Evolutionary conservation across 2,888 invertebrate genomes (phyloP).

Genomic region (Pachymerium ferrugineum): DNA sequence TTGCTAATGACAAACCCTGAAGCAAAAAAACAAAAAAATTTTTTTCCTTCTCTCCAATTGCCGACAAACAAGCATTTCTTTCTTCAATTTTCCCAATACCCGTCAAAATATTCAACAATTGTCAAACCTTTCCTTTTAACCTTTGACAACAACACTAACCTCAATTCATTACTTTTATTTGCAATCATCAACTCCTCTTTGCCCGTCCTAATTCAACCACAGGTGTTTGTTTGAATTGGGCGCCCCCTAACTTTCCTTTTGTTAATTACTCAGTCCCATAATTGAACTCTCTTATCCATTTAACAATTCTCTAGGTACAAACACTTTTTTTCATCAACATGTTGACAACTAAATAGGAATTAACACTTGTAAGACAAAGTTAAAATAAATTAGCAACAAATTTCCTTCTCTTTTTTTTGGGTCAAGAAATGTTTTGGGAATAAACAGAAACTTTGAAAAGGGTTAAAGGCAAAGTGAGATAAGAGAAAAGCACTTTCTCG

Average conservation of each 20-base stretch:
- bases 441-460: background rate
- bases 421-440: no score
- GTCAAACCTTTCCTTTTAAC: background rate
- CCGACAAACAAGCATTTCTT: no score
- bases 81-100: no score
- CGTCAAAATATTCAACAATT: no score
- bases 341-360: background rate
- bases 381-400: no score
- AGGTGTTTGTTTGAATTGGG: background rate
- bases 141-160: background rate
- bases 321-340: background rate
- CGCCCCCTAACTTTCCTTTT: background rate
- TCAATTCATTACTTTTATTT: background rate
- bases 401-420: no score
- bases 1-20: no score
- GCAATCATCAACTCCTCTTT: background rate
- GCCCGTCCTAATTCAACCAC: background rate
- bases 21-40: no score
- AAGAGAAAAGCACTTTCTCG: background rate
- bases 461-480: conserved; percentile 5
- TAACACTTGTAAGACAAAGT: background rate
- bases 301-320: background rate
- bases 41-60: no score
- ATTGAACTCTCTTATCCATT: background rate
- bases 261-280: background rate